phyloP scores from a whole-genome alignment of 2,888 invertebrate species.

The Dinocampus coccinellae region DNA sequence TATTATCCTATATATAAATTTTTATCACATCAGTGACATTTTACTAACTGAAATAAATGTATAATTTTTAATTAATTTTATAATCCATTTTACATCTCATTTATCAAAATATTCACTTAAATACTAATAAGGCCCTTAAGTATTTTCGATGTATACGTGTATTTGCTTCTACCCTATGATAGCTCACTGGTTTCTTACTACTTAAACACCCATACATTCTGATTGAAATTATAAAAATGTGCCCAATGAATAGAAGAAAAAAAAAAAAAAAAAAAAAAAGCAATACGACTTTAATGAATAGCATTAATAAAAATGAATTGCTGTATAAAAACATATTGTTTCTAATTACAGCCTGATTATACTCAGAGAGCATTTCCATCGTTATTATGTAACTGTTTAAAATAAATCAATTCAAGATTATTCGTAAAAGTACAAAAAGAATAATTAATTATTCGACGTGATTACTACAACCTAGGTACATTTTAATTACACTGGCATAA shows the following conservation, averaged over 20 bases:
- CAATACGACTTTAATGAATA: background rate
- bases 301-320: background rate
- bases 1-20: background rate
- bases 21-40: background rate
- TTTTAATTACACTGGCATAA: constrained; percentile 18
- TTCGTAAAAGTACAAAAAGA: background rate
- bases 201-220: background rate
- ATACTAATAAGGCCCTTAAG: constrained; percentile 63
- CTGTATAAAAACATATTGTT: background rate
- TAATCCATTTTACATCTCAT: background rate
- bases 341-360: background rate
- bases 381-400: background rate
- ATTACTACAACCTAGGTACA: background rate
- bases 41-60: background rate
- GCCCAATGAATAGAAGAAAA: background rate
- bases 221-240: background rate
- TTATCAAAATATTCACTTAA: constrained; percentile 52
- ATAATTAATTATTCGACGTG: background rate
- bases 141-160: constrained; percentile 33
- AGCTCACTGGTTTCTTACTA: background rate
- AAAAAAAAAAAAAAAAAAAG: background rate
- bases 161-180: background rate
- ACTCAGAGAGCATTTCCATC: background rate
- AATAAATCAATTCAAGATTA: background rate
- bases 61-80: background rate